Conservation (phyloP, 1,140 invertebrate genomes). For the Drosophila novamexicana region DNA sequence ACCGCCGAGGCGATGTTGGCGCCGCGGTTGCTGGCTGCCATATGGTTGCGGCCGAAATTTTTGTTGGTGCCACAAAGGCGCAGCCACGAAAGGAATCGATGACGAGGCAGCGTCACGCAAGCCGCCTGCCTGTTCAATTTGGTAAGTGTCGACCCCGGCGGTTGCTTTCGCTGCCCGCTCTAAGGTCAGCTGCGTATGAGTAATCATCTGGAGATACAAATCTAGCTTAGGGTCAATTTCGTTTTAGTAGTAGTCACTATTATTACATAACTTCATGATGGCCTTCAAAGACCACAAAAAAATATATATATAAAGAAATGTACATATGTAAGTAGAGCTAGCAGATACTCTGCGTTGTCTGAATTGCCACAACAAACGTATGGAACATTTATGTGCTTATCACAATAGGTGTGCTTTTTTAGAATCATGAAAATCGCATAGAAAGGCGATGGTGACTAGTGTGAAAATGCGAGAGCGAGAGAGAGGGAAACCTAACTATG, state of each 20-base stretch:
- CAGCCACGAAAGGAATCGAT: conserved; percentile 59
- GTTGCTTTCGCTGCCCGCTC: conserved; percentile 23
- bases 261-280: conserved; percentile 70
- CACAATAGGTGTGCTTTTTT: neutral
- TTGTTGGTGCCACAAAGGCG: conserved; percentile 44
- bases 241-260: conserved; percentile 56
- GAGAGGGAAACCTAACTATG: neutral
- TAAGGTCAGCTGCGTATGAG: conserved; percentile 69
- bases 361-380: no score
- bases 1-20: neutral
- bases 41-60: conserved; percentile 33
- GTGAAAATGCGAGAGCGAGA: neutral
- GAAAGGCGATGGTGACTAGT: neutral
- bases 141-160: conserved; percentile 64
- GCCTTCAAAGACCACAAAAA: conserved; percentile 56
- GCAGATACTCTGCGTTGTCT: neutral
- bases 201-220: conserved; percentile 79
- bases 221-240: conserved; percentile 74
- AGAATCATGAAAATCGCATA: neutral
- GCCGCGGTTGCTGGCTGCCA: conserved; percentile 33
- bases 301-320: conserved; percentile 7
- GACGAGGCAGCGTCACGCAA: conserved; percentile 67
- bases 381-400: neutral
- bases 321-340: neutral
- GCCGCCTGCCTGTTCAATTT: conserved; percentile 67